Evolutionary conservation across 2,888 invertebrate species (phyloP).

Genomic region (Watsonalla binaria): DNA sequence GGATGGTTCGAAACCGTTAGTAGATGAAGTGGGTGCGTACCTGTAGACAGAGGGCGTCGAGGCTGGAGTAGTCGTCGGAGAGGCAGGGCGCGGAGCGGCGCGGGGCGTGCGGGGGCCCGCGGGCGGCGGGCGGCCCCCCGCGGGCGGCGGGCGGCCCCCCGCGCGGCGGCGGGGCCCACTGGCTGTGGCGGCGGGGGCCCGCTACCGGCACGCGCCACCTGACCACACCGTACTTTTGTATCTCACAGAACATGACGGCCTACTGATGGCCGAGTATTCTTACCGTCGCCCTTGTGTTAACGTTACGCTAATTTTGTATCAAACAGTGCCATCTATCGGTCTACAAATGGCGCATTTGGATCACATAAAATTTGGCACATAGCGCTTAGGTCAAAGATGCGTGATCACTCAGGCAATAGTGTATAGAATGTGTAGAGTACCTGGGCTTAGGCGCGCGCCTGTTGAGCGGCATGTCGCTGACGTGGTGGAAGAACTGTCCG

Average conservation of each 20-base stretch:
- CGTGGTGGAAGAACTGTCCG: conserved; percentile 68
- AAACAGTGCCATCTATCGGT: too few relatives aligned
- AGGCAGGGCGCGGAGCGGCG: conserved; percentile 8
- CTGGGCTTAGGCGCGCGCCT: conserved; percentile 52
- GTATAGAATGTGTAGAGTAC: conserved; percentile 17
- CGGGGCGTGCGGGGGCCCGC: conserved; percentile 11
- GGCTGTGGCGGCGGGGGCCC: conserved; percentile 16
- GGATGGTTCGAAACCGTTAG: too few relatives aligned
- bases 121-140: conserved; percentile 11
- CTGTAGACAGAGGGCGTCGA: conserved; percentile 9
- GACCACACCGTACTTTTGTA: conserved; percentile 2
- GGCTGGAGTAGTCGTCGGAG: conserved; percentile 82
- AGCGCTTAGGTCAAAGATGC: too few relatives aligned
- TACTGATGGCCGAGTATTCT: too few relatives aligned
- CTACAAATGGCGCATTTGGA: too few relatives aligned
- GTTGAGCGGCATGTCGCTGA: conserved; percentile 61
- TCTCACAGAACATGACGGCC: too few relatives aligned
- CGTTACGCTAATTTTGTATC: too few relatives aligned
- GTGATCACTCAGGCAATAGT: too few relatives aligned
- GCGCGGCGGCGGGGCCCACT: conserved; percentile 30
- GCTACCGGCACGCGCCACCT: conserved; percentile 35
- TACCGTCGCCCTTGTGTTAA: too few relatives aligned
- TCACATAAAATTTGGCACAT: too few relatives aligned
- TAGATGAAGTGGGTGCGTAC: too few relatives aligned
- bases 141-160: conserved; percentile 52